phyloP scores from a whole-genome alignment of 2,797 vertebrate species.

The Decapterus maruadsi region DNA sequence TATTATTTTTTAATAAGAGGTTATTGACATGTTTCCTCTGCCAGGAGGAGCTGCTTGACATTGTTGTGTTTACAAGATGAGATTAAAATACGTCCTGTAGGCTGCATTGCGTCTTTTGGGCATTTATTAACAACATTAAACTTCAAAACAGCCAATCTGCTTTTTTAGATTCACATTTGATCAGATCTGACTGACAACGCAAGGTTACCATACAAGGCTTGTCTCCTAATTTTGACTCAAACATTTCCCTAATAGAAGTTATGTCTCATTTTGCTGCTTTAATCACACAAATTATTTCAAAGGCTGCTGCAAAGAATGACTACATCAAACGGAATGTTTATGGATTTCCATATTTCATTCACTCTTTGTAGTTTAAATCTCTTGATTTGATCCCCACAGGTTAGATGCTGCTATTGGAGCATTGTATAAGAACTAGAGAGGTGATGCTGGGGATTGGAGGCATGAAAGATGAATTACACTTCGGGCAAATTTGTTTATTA shows the following conservation, averaged over 20 bases:
- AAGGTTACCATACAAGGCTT: too few species aligned
- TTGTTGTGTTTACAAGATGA: too few species aligned
- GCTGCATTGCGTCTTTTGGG: too few species aligned
- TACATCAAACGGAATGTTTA: constrained; percentile 7
- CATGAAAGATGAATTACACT: constrained; percentile 13
- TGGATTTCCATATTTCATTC: constrained; percentile 1
- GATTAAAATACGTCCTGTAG: too few species aligned
- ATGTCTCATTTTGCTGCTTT: constrained; percentile 3
- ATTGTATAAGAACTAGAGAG: constrained; percentile 11
- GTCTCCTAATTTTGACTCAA: too few species aligned
- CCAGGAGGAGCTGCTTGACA: too few species aligned
- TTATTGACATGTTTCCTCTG: too few species aligned
- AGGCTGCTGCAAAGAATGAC: constrained; percentile 2
- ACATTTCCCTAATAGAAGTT: background rate
- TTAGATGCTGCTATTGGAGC: background rate
- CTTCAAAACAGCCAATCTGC: too few species aligned
- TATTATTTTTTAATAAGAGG: too few species aligned
- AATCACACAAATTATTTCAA: background rate
- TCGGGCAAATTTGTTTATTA: constrained; percentile 11
- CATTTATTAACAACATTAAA: too few species aligned
- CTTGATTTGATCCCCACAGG: constrained; percentile 11
- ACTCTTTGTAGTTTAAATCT: constrained; percentile 10
- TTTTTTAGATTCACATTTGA: too few species aligned
- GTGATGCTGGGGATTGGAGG: constrained; percentile 18
- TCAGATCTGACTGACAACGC: too few species aligned